Conservation (phyloP, 2,113 vertebrate genomes). For the Cheilinus undulatus region DNA sequence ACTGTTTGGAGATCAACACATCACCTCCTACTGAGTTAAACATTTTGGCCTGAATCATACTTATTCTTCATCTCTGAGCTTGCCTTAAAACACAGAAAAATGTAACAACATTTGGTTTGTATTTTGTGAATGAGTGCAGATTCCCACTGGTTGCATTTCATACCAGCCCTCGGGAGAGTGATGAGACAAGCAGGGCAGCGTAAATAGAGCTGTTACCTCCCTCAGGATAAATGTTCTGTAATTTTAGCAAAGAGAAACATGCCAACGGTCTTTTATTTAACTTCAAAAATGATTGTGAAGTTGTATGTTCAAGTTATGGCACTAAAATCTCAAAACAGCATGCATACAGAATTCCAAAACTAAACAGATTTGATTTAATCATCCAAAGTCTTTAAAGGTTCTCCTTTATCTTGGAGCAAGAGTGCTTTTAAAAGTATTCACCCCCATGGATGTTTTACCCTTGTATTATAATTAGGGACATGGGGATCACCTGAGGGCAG, state of each 20-base stretch:
- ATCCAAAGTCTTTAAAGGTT: background rate
- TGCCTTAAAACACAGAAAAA: constrained; percentile 1
- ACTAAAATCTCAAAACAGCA: constrained; percentile 1
- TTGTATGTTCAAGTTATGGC: background rate
- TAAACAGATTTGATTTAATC: constrained; percentile 5
- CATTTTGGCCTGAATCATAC: constrained; percentile 6
- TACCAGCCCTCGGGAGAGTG: background rate
- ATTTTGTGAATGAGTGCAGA: constrained; percentile 4
- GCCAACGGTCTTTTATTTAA: background rate
- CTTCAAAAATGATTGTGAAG: background rate
- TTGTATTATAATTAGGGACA: too few species aligned
- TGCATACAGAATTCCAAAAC: constrained; percentile 1
- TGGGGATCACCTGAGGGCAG: too few species aligned
- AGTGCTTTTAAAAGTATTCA: too few species aligned
- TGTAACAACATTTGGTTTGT: background rate
- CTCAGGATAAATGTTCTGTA: constrained; percentile 1
- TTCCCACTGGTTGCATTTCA: background rate
- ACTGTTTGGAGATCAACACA: constrained; percentile 15
- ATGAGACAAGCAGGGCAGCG: background rate
- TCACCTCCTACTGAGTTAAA: constrained; percentile 15
- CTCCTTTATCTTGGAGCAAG: constrained; percentile 18
- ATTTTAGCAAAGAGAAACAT: background rate
- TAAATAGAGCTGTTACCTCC: constrained; percentile 71
- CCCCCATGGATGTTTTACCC: too few species aligned
- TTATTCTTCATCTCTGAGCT: background rate